Conservation (phyloP, 1,140 invertebrate species). For the Thaumetopoea pityocampa region DNA sequence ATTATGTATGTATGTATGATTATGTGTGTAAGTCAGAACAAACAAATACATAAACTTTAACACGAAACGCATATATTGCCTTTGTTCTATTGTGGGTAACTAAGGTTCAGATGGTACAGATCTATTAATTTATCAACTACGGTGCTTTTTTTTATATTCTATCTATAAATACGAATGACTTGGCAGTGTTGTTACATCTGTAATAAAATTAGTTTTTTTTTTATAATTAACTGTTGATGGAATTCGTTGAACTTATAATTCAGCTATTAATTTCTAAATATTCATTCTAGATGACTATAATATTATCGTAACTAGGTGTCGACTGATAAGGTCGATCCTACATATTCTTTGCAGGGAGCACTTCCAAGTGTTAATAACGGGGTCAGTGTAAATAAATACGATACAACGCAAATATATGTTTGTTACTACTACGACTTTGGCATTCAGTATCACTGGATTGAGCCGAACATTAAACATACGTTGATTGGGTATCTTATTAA, state of each 20-base stretch:
- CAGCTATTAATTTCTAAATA: constrained; percentile 9
- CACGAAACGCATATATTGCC: too few relatives aligned
- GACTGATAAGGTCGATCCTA: too few relatives aligned
- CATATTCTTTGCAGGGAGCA: not conserved
- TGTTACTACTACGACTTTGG: constrained; percentile 35
- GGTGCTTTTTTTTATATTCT: too few relatives aligned
- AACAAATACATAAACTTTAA: too few relatives aligned
- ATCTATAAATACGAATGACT: constrained; percentile 44
- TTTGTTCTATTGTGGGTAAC: too few relatives aligned
- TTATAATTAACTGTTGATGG: constrained; percentile 31
- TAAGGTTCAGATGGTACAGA: too few relatives aligned
- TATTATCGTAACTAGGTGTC: too few relatives aligned
- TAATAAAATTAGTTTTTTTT: constrained; percentile 32
- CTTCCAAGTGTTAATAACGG: constrained; percentile 1
- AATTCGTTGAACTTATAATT: constrained; percentile 11
- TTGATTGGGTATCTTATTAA: constrained; percentile 14
- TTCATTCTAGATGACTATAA: too few relatives aligned
- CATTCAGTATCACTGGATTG: constrained; percentile 58
- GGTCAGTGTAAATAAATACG: constrained; percentile 3
- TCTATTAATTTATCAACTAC: too few relatives aligned
- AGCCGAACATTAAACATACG: constrained; percentile 26
- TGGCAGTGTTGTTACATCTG: constrained; percentile 63
- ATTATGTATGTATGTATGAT: too few relatives aligned
- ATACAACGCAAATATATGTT: constrained; percentile 11
- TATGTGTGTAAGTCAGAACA: too few relatives aligned